A percentile compares a stretch with the other conserved stretches of the same genome.
Evolutionary conservation across 2,113 vertebrate species (phyloP).

Genomic region (Leptodactylus fuscus): DNA sequence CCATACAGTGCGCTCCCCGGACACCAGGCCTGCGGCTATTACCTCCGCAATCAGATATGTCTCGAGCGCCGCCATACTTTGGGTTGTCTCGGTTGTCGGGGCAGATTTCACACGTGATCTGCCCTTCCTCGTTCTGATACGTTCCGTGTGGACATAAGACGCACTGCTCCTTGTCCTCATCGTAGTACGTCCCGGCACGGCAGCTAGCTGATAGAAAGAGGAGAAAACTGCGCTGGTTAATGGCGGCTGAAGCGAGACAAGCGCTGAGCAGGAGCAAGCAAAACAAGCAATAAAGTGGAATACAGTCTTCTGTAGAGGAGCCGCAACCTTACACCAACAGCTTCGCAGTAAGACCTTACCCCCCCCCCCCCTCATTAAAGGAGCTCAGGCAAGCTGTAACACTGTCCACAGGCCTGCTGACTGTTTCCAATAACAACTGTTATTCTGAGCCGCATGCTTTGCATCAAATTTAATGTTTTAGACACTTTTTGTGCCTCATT

Average conservation of each 20-base stretch:
- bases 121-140: slow-evolving; percentile 85
- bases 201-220: slow-evolving; percentile 79
- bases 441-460: too few species aligned
- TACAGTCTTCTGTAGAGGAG: too few species aligned
- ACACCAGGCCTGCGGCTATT: slow-evolving; percentile 60
- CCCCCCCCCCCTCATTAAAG: neutral
- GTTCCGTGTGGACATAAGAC: slow-evolving; percentile 81
- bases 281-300: neutral
- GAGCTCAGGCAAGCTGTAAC: neutral
- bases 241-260: neutral
- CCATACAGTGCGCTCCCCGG: too few species aligned
- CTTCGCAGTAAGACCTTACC: too few species aligned
- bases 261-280: neutral
- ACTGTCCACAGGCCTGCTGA: neutral
- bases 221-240: slow-evolving; percentile 35
- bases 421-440: neutral
- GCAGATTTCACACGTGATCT: slow-evolving; percentile 82
- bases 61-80: slow-evolving; percentile 75
- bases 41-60: slow-evolving; percentile 84
- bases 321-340: too few species aligned
- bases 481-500: too few species aligned
- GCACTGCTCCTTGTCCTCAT: slow-evolving; percentile 79
- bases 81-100: slow-evolving; percentile 74
- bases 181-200: slow-evolving; percentile 75
- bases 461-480: too few species aligned